A percentile compares a stretch with the other conserved stretches of the same genome.
Conservation (phyloP, 2,113 vertebrate genomes). For the Pteronura brasiliensis region DNA sequence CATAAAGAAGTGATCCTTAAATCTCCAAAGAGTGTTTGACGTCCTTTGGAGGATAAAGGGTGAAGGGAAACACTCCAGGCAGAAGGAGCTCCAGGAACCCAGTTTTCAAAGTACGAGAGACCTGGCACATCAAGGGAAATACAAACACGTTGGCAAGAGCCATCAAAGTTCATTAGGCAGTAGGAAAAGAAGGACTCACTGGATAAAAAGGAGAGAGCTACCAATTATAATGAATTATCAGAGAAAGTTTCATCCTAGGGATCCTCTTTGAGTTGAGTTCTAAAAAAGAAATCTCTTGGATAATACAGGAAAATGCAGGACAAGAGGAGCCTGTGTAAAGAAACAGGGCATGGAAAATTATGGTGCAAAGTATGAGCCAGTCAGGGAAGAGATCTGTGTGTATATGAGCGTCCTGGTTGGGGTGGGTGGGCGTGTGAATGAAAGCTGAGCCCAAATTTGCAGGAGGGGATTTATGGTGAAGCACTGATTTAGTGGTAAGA, state of each 20-base stretch:
- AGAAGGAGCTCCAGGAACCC: not conserved
- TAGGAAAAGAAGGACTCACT: not conserved
- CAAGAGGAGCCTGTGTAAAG: not conserved
- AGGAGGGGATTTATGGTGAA: not conserved
- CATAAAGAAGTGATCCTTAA: not conserved
- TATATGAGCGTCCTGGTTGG: not conserved
- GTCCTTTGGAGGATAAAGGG: not conserved
- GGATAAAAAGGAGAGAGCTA: not conserved
- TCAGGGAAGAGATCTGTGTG: not conserved
- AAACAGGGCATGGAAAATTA: not conserved
- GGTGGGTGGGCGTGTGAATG: not conserved
- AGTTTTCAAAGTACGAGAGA: not conserved
- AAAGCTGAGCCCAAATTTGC: not conserved
- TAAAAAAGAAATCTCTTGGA: not conserved
- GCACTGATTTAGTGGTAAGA: not conserved
- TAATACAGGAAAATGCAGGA: not conserved
- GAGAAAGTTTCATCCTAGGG: not conserved
- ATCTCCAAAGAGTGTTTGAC: not conserved
- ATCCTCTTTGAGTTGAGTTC: not conserved
- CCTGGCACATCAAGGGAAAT: not conserved
- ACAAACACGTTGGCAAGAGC: not conserved
- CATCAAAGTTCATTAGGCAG: not conserved
- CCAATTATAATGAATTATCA: not conserved
- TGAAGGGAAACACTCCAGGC: not conserved
- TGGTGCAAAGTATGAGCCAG: not conserved